phyloP scores from a whole-genome alignment of 2,888 invertebrate genomes.

The Tetanocera ferruginea region DNA sequence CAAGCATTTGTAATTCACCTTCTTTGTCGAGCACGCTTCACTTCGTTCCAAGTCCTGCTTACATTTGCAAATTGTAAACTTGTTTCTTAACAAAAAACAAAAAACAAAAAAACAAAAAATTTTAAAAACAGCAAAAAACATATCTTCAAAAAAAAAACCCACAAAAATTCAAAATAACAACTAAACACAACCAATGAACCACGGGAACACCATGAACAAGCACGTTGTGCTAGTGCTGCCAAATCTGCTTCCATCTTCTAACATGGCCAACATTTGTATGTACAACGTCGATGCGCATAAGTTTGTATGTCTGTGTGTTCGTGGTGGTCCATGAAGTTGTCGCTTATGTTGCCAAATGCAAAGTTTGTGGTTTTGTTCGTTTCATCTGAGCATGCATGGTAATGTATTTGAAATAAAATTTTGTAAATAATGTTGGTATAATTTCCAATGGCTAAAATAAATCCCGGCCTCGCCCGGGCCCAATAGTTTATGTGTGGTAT shows the following conservation, averaged over 20 bases:
- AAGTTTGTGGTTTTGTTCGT: conserved; percentile 17
- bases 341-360: conserved; percentile 19
- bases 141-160: not conserved
- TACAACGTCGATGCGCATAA: not conserved
- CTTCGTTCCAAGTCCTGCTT: conserved; percentile 46
- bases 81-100: not conserved
- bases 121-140: not conserved
- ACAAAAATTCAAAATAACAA: conserved; percentile 1
- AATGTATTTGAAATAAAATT: not conserved
- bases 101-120: not conserved
- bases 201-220: conserved; percentile 30
- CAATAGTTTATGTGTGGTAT: no score
- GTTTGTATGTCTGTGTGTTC: not conserved
- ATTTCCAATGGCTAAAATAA: no score
- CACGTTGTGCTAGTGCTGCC: conserved; percentile 23
- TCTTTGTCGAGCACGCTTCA: conserved; percentile 34
- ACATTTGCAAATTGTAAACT: conserved; percentile 45
- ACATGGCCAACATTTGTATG: not conserved
- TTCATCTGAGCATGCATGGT: not conserved
- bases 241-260: conserved; percentile 9
- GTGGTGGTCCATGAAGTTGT: not conserved
- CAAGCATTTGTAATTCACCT: not conserved
- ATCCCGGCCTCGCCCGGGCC: no score
- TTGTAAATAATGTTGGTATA: not conserved
- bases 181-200: conserved; percentile 30